A percentile compares a stretch with the other conserved stretches of the same genome.
Evolutionary conservation across 64 coral and sea anemone species (phyloP).

Genomic region (Montipora sp.): DNA sequence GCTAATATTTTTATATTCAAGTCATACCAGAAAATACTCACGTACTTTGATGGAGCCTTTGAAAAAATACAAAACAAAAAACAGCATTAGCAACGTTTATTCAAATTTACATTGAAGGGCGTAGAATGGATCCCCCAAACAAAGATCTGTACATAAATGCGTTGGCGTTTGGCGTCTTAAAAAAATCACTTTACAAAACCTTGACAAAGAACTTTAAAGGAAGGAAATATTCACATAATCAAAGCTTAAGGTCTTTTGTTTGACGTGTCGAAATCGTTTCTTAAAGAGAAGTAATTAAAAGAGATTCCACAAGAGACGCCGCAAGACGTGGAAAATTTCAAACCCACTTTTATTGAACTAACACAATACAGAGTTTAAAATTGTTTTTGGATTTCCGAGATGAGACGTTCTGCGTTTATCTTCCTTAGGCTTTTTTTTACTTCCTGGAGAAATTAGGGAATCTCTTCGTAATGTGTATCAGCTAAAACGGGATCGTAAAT

Average conservation of each 20-base stretch:
- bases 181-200: not conserved
- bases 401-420: not conserved
- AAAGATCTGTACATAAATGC: not conserved
- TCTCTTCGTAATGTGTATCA: not conserved
- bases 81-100: no score
- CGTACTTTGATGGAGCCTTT: no score
- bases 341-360: no score
- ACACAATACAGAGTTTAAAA: no score
- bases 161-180: not conserved
- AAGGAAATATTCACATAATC: conserved; percentile 4
- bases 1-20: no score
- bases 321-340: not conserved
- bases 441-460: not conserved
- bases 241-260: not conserved
- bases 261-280: not conserved
- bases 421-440: not conserved
- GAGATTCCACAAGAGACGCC: not conserved
- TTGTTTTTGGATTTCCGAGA: not conserved
- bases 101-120: no score
- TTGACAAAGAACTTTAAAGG: not conserved
- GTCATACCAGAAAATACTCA: no score
- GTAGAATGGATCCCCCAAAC: not conserved
- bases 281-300: not conserved
- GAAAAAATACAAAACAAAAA: no score
- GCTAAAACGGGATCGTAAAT: not conserved